phyloP scores from a whole-genome alignment of 2,888 invertebrate genomes.

The Sphaerophoria rueppellii region DNA sequence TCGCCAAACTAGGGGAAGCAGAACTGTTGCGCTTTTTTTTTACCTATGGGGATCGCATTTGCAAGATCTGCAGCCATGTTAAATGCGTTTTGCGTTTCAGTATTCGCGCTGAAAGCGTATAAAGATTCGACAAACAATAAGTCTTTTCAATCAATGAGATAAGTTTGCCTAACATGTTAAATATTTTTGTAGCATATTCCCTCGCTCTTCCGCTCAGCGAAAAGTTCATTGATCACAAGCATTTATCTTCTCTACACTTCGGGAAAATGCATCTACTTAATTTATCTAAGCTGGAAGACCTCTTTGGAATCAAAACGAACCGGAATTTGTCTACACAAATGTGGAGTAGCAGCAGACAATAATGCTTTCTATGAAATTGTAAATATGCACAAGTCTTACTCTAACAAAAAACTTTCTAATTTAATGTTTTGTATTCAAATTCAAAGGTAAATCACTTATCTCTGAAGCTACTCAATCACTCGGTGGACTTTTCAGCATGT shows the following conservation, averaged over 20 bases:
- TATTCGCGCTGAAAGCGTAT: too few relatives aligned
- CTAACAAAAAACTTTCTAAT: not conserved
- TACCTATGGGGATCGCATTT: too few relatives aligned
- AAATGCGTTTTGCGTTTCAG: too few relatives aligned
- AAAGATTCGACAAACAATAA: too few relatives aligned
- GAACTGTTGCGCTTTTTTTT: too few relatives aligned
- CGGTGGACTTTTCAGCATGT: conserved; percentile 81
- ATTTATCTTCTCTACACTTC: conserved; percentile 79
- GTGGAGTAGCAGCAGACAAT: conserved; percentile 81
- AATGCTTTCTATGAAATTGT: conserved; percentile 81
- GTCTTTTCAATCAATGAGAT: too few relatives aligned
- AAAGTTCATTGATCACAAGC: conserved; percentile 78
- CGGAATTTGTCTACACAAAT: conserved; percentile 81
- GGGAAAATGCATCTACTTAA: conserved; percentile 81
- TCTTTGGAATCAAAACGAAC: conserved; percentile 81
- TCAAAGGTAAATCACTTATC: conserved; percentile 81
- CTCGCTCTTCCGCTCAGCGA: conserved; percentile 80
- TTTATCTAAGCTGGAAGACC: conserved; percentile 82
- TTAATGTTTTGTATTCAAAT: not conserved
- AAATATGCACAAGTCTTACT: conserved; percentile 34
- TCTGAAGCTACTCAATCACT: conserved; percentile 81
- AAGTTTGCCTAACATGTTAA: too few relatives aligned
- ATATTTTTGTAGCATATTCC: conserved; percentile 77
- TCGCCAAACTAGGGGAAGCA: too few relatives aligned
- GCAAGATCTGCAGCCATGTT: too few relatives aligned